These are phyloP conservation scores for Melanostoma scalare DNA, from an alignment of 2,888 invertebrate genomes.

Conservation along the genomic window DNA sequence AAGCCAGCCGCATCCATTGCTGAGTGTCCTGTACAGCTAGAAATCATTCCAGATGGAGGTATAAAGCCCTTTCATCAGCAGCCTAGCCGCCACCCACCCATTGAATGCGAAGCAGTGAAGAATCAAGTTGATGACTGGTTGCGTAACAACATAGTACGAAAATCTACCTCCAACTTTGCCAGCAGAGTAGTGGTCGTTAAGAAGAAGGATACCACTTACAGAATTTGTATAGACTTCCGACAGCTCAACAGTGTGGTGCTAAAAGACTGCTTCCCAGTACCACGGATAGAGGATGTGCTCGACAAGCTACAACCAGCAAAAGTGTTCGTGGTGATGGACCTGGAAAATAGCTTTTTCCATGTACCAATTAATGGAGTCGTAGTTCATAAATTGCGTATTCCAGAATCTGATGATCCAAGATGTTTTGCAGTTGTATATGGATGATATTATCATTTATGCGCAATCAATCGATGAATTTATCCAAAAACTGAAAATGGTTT, in stretches of 20 bases:
- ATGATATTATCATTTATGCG: no score
- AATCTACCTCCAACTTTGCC: no score
- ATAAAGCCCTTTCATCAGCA: slow-evolving; percentile 73
- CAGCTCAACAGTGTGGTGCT: no score
- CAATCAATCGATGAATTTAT: no score
- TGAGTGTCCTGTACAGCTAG: slow-evolving; percentile 27
- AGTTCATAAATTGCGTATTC: slow-evolving; percentile 67
- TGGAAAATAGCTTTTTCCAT: no score
- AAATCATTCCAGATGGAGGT: slow-evolving; percentile 76
- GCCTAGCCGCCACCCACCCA: slow-evolving; percentile 64
- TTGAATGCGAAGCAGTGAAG: slow-evolving; percentile 69
- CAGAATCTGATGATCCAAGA: slow-evolving; percentile 32
- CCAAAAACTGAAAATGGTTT: slow-evolving; percentile 51
- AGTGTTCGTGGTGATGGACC: no score
- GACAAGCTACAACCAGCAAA: slow-evolving; percentile 12
- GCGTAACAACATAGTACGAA: no score
- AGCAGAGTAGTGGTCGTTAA: no score
- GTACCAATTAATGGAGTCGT: slow-evolving; percentile 23
- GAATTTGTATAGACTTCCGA: no score
- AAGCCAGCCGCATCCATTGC: no score
- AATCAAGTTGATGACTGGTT: slow-evolving; percentile 75
- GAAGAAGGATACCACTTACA: no score
- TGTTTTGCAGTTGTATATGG: slow-evolving; percentile 35
- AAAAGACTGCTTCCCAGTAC: slow-evolving; percentile 35
- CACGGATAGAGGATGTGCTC: slow-evolving; percentile 52